A percentile compares a stretch with the other conserved stretches of the same genome.
These are phyloP conservation scores for Dynastes tityus DNA, from an alignment of 2,888 invertebrate species.

Conservation along the genomic window DNA sequence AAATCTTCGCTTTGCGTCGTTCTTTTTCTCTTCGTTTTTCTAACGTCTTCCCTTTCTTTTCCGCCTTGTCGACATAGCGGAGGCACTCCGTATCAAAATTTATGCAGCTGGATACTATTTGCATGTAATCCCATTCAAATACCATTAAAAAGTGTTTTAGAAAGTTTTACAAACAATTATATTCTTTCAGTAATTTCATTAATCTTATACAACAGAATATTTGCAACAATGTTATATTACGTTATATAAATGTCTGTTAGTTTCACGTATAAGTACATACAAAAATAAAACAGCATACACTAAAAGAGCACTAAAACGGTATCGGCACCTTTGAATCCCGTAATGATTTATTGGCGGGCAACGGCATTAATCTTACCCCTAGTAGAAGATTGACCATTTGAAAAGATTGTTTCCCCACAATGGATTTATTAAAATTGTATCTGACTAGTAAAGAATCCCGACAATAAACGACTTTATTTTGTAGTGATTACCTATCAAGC, in stretches of 20 bases:
- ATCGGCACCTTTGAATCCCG: slow-evolving; percentile 5
- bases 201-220: background rate
- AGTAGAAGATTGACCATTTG: slow-evolving; percentile 7
- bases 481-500: slow-evolving; percentile 5
- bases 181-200: background rate
- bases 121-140: background rate
- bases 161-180: background rate
- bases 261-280: background rate
- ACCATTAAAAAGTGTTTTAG: background rate
- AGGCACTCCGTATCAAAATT: background rate
- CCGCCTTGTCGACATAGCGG: background rate
- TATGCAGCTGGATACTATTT: background rate
- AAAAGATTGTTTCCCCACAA: background rate
- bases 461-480: slow-evolving; percentile 12
- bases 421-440: slow-evolving; percentile 8
- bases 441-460: background rate
- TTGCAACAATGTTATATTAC: background rate
- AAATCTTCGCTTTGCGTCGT: slow-evolving; percentile 34
- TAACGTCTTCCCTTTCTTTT: slow-evolving; percentile 6
- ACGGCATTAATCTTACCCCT: slow-evolving; percentile 1
- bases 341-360: slow-evolving; percentile 6
- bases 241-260: no score
- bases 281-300: background rate
- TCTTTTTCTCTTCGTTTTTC: slow-evolving; percentile 38
- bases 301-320: background rate